These are phyloP conservation scores for Mustelus asterias DNA, from an alignment of 2,113 vertebrate species.

Conservation along the genomic window DNA sequence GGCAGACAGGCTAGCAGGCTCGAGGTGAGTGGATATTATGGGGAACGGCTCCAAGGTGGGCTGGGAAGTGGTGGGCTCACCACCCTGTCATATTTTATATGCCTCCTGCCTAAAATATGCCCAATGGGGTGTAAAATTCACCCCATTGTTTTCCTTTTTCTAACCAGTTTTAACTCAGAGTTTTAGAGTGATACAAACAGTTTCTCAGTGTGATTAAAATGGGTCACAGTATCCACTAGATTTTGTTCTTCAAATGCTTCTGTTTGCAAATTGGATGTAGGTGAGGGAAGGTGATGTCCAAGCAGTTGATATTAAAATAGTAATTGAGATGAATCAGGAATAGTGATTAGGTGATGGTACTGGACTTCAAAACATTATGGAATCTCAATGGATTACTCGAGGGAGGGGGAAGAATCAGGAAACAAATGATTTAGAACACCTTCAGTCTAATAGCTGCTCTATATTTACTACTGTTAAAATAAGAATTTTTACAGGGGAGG, in stretches of 20 bases:
- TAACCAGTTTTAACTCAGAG: no score
- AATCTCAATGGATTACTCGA: background rate
- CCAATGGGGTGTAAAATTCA: no score
- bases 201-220: background rate
- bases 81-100: no score
- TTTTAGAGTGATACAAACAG: background rate
- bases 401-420: background rate
- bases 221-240: background rate
- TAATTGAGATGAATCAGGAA: background rate
- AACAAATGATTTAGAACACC: background rate
- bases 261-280: background rate
- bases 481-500: no score
- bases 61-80: no score
- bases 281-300: background rate
- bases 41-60: no score
- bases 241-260: background rate
- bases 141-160: no score
- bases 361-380: background rate
- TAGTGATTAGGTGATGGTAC: background rate
- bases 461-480: no score
- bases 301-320: background rate
- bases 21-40: no score
- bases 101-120: no score
- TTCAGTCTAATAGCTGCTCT: background rate
- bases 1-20: no score